Evolutionary conservation across 2,797 vertebrate species (phyloP).

Genomic region (Merluccius polli): DNA sequence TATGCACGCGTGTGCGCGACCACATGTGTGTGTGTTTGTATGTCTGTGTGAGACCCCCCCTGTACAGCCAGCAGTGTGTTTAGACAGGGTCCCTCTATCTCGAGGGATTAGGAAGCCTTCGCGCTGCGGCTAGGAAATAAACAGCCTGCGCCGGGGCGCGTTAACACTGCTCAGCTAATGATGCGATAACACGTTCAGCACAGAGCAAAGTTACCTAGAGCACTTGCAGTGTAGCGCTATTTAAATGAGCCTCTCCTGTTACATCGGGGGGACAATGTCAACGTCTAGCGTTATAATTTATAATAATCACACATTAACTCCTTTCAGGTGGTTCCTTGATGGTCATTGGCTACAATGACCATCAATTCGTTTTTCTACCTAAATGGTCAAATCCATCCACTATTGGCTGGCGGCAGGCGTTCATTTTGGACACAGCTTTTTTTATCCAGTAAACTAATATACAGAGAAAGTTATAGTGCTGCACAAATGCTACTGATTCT

Average conservation of each 20-base stretch:
- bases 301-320: too few species aligned
- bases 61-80: constrained; percentile 17
- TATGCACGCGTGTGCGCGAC: too few species aligned
- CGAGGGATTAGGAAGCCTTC: too few species aligned
- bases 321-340: not conserved
- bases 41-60: not conserved
- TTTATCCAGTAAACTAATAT: too few species aligned
- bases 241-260: not conserved
- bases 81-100: constrained; percentile 64
- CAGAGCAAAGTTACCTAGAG: not conserved
- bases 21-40: too few species aligned
- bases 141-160: constrained; percentile 64
- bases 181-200: not conserved
- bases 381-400: too few species aligned
- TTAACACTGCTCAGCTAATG: not conserved
- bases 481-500: not conserved
- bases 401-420: too few species aligned
- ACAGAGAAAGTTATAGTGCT: too few species aligned
- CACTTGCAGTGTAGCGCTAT: too few species aligned
- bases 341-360: not conserved
- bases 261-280: not conserved
- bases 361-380: too few species aligned
- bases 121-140: constrained; percentile 70
- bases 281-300: not conserved
- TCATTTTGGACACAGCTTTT: not conserved